Evolutionary conservation across 1,140 invertebrate genomes (phyloP).

Genomic region (Brachionus rubens): DNA sequence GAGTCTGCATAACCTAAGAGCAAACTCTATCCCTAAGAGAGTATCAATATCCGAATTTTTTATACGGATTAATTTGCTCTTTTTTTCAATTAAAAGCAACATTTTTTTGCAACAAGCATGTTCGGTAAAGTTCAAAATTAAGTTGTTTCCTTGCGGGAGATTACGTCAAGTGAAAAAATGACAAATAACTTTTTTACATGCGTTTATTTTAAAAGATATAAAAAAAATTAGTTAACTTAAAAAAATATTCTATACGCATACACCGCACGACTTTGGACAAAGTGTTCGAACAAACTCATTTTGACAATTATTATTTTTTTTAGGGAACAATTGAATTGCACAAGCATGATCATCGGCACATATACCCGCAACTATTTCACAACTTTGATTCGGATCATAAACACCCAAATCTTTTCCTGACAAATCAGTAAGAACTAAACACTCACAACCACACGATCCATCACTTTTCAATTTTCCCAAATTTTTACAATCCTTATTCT

Average conservation of each 20-base stretch:
- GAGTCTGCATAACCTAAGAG: no score
- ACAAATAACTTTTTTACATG: no score
- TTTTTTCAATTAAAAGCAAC: no score
- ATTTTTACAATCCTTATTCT: constrained; percentile 23
- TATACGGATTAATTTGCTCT: no score
- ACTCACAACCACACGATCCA: background rate
- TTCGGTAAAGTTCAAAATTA: no score
- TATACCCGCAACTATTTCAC: background rate
- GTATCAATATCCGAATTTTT: no score
- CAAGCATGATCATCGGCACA: constrained; percentile 6
- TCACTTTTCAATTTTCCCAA: background rate
- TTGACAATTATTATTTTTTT: constrained; percentile 13
- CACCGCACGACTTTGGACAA: constrained; percentile 30
- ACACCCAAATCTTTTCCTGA: background rate
- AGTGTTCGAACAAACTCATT: constrained; percentile 24
- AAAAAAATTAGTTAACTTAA: no score
- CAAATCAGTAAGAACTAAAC: background rate
- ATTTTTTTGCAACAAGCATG: no score
- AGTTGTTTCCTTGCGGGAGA: no score
- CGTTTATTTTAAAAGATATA: background rate
- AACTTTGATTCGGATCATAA: background rate
- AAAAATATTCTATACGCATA: background rate
- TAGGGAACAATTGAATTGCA: background rate
- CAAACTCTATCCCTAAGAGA: no score
- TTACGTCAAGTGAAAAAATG: no score